Evolutionary conservation across 1,140 invertebrate genomes (phyloP).

Genomic region (Drosophila sucinea): DNA sequence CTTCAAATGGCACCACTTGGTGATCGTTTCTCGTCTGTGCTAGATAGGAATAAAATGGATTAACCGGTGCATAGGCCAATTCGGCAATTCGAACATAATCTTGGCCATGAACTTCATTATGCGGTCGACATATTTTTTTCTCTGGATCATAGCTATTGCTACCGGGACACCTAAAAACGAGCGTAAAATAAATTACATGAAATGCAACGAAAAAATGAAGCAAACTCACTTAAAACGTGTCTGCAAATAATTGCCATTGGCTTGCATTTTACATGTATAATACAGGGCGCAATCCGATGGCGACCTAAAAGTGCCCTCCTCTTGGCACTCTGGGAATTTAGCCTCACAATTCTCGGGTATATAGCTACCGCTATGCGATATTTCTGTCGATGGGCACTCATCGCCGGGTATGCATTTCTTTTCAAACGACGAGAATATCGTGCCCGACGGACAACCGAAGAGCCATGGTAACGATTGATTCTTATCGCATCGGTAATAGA

Average conservation of each 20-base stretch:
- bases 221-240: slow-evolving; percentile 71
- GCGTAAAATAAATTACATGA: neutral
- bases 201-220: neutral
- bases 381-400: slow-evolving; percentile 71
- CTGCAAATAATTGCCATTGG: slow-evolving; percentile 71
- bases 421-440: slow-evolving; percentile 63
- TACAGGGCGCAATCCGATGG: slow-evolving; percentile 80
- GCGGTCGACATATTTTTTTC: slow-evolving; percentile 52
- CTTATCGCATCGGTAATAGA: slow-evolving; percentile 79
- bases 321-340: slow-evolving; percentile 78
- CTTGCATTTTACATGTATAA: slow-evolving; percentile 77
- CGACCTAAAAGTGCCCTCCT: slow-evolving; percentile 74
- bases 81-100: slow-evolving; percentile 37
- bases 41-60: slow-evolving; percentile 54
- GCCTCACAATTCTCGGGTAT: slow-evolving; percentile 69
- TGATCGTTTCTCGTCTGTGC: slow-evolving; percentile 6
- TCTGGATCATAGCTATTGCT: slow-evolving; percentile 60
- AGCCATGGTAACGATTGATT: slow-evolving; percentile 54
- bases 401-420: slow-evolving; percentile 67
- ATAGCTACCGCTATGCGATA: slow-evolving; percentile 57
- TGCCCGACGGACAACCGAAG: slow-evolving; percentile 69
- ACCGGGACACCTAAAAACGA: slow-evolving; percentile 53
- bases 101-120: slow-evolving; percentile 47
- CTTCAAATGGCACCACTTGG: slow-evolving; percentile 26
- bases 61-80: slow-evolving; percentile 37